Percentiles rank a stretch among this genome's conserved stretches.
These are phyloP conservation scores for Bombus superbus DNA, from an alignment of 1,140 invertebrate genomes.

Conservation along the genomic window DNA sequence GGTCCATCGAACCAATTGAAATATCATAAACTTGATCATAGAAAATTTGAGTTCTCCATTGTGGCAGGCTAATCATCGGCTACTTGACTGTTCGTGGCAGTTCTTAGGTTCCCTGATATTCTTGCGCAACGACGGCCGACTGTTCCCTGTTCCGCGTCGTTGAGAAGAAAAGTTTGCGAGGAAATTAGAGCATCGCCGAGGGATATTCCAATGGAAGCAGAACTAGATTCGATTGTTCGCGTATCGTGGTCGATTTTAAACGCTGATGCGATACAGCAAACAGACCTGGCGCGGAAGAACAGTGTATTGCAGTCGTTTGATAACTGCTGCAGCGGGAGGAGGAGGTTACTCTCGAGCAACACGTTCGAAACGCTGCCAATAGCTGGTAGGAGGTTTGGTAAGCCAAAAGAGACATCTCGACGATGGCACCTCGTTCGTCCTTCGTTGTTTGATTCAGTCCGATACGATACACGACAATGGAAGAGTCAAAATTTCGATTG, in stretches of 20 bases:
- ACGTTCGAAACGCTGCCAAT: conserved; percentile 49
- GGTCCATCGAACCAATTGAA: conserved; percentile 50
- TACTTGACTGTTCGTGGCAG: background rate
- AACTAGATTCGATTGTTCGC: conserved; percentile 35
- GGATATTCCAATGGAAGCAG: conserved; percentile 41
- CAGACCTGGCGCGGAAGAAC: background rate
- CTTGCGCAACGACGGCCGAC: background rate
- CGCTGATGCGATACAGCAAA: too few relatives aligned
- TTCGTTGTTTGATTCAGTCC: background rate
- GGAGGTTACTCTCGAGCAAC: conserved; percentile 26
- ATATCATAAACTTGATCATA: conserved; percentile 31
- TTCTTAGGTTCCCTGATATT: background rate
- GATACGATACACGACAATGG: too few relatives aligned
- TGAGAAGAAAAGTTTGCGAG: background rate
- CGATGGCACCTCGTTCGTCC: background rate
- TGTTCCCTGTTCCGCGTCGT: background rate
- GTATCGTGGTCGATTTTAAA: conserved; percentile 16
- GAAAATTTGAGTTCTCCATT: background rate
- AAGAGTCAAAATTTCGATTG: too few relatives aligned
- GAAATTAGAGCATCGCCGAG: background rate
- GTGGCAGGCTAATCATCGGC: conserved; percentile 7
- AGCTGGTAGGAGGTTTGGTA: background rate
- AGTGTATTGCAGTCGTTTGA: conserved; percentile 1
- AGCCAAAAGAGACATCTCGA: conserved; percentile 34
- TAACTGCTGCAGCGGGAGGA: conserved; percentile 16